Evolutionary conservation across 2,113 vertebrate species (phyloP).

Genomic region (Phalacrocorax aristotelis): DNA sequence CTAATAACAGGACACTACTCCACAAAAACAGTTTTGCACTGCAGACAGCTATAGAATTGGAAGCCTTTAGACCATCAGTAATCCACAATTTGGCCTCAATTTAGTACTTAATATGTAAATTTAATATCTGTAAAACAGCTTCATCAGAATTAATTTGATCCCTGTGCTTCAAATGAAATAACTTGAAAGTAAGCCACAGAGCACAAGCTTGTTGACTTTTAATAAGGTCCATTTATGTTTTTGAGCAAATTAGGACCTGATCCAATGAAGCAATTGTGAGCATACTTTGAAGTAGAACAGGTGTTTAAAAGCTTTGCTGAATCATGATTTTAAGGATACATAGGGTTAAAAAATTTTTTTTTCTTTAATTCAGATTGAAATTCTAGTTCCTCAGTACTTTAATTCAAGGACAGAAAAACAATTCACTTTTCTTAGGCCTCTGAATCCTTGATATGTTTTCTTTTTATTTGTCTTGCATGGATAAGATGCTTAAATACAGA

Average conservation of each 20-base stretch:
- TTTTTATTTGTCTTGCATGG: neutral
- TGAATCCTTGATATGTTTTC: neutral
- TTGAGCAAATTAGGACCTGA: neutral
- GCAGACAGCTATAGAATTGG: neutral
- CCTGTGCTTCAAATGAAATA: conserved; percentile 12
- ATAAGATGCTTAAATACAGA: neutral
- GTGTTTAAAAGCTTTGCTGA: neutral
- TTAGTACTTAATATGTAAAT: conserved; percentile 30
- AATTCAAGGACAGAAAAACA: neutral
- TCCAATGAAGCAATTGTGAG: neutral
- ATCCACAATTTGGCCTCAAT: neutral
- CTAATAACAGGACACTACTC: neutral
- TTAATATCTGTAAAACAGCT: conserved; percentile 22
- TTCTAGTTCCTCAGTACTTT: neutral
- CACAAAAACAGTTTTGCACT: neutral
- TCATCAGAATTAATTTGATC: conserved; percentile 23
- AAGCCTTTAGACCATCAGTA: neutral
- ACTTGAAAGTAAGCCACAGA: conserved; percentile 26
- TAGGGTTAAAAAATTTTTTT: neutral
- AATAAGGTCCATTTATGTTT: conserved; percentile 19
- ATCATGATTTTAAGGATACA: neutral
- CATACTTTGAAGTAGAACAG: neutral
- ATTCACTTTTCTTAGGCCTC: neutral
- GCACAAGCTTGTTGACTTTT: neutral
- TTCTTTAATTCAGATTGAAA: neutral